phyloP scores from a whole-genome alignment of 2,888 invertebrate genomes.

The Leuctra nigra region DNA sequence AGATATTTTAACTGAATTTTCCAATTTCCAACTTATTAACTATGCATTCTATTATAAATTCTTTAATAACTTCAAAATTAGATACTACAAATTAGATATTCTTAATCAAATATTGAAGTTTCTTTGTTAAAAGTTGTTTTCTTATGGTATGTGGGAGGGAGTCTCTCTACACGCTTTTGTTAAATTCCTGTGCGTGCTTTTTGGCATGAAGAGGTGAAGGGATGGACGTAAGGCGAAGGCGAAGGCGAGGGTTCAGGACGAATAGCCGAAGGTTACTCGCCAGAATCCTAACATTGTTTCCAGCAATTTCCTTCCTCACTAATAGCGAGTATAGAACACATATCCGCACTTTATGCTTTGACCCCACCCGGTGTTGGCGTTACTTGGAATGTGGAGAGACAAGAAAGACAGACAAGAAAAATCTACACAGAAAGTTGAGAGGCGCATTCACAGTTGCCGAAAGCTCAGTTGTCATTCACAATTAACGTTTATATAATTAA shows the following conservation, averaged over 20 bases:
- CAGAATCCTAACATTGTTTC: neutral
- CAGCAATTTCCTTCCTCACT: neutral
- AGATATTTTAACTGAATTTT: neutral
- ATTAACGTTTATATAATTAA: no score
- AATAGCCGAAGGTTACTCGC: neutral
- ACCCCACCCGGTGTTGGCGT: no score
- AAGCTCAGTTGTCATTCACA: no score
- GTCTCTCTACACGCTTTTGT: neutral
- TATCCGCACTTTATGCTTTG: no score
- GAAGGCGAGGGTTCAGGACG: neutral
- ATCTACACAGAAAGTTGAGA: no score
- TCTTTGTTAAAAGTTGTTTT: neutral
- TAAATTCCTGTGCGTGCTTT: neutral
- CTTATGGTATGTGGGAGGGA: neutral
- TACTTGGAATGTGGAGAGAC: no score
- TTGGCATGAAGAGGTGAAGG: neutral
- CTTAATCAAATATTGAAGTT: neutral
- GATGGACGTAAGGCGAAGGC: no score
- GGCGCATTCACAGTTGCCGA: no score
- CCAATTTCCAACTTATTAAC: neutral
- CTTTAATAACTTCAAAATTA: neutral
- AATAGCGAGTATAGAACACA: no score
- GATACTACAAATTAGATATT: neutral
- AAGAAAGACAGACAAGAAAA: no score
- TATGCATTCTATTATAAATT: neutral